Evolutionary conservation across 2,797 vertebrate genomes (phyloP), one percentile per base, ranked within the genome.

Genomic region (Denticeps clupeoides): DNA sequence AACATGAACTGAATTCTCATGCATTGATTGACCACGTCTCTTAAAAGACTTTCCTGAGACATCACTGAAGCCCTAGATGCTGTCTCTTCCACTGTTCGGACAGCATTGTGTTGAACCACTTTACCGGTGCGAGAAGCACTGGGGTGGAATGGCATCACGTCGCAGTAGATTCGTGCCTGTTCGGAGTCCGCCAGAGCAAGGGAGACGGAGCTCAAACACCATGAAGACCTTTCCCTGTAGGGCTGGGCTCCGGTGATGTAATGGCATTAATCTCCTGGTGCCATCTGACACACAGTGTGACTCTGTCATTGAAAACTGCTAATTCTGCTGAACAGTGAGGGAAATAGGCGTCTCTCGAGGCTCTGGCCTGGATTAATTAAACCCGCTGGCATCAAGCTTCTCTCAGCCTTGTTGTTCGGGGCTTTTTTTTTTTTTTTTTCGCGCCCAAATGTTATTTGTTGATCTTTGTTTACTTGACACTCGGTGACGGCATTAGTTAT

Each of bases 251-350:
- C 37, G 74, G 64, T 78, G 76, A 79, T 79, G 74, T 78, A 73
- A 81, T 75, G 63, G 68, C 71, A 75, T 77, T 80, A 73, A 79
- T 80, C 77, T 77, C 69, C 53, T 8, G 64, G 62, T 70, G 69
- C 71, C 75, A 80, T 77, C 71, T 75, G 74, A 79, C 73, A 70
- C 69, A 68, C 64, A 69, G 71, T 73, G 72, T 69, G 70, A 62
- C 70, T 74, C 55, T 63, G 72, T 75, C 71, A 75, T 73, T 73
- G 72, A 75, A 74, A 78, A 77, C 70, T 70, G 72, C 71, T 72
- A 74, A 75, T 77, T 79, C 73, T 73, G 70, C 74, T 73, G 73
- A 75, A 72, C 68, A 78, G 71, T 70, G 68, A 62, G 67, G 69
- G 68, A 71, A 71, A 69, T 72, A 63, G 66, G 59, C 59, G 64